Evolutionary conservation across 2,888 invertebrate genomes (phyloP).

Genomic region (Criorhina ranunculi): DNA sequence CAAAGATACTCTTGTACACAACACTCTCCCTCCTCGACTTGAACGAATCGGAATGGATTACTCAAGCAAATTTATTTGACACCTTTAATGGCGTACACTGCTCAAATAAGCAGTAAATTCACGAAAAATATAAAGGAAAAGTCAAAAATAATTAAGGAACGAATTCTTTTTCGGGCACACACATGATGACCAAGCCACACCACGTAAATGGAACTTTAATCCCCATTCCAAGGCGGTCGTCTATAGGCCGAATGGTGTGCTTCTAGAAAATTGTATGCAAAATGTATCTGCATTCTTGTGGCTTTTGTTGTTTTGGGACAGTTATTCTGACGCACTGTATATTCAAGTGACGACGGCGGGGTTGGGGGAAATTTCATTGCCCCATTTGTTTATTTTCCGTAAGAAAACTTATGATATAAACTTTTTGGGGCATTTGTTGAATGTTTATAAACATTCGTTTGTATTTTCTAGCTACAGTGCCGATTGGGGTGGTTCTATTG

Average conservation of each 20-base stretch:
- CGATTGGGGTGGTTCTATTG: conserved; percentile 10
- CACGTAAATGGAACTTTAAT: conserved; percentile 30
- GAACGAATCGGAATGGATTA: conserved; percentile 74
- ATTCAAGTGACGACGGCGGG: conserved; percentile 6
- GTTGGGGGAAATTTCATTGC: conserved; percentile 1
- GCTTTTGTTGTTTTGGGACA: conserved; percentile 46
- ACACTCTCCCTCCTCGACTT: no score
- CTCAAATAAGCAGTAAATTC: conserved; percentile 68
- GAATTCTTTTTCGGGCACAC: conserved; percentile 26
- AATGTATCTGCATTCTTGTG: conserved; percentile 45
- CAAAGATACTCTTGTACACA: conserved; percentile 3
- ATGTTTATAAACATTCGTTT: conserved; percentile 73
- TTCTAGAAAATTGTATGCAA: conserved; percentile 14
- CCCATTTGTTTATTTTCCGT: conserved; percentile 66
- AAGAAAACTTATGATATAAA: conserved; percentile 49
- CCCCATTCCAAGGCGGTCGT: neutral
- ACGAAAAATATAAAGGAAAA: conserved; percentile 18
- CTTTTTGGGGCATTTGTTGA: conserved; percentile 46
- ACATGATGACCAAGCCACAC: conserved; percentile 10
- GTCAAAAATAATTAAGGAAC: conserved; percentile 54
- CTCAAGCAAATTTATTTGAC: conserved; percentile 71
- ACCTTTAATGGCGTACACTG: conserved; percentile 68
- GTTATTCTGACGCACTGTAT: conserved; percentile 1
- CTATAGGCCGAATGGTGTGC: neutral
- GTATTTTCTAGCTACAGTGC: conserved; percentile 18